These are phyloP conservation scores for Botia almorhae DNA, from an alignment of 2,797 vertebrate genomes.

Conservation along the genomic window DNA sequence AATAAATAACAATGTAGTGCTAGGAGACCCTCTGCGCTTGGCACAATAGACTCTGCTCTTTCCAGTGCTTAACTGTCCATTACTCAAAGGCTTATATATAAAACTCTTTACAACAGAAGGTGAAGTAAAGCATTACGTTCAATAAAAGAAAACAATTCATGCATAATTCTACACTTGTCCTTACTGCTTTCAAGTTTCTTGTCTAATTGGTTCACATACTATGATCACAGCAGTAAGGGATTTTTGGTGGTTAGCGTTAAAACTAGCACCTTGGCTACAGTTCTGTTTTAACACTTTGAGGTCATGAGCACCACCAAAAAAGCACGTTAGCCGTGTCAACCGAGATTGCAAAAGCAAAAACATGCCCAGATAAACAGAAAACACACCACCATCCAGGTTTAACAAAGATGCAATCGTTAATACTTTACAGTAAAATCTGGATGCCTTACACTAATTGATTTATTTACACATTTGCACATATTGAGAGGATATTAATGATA, in stretches of 20 bases:
- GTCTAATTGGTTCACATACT: constrained; percentile 68
- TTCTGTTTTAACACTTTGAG: constrained; percentile 64
- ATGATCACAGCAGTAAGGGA: constrained; percentile 66
- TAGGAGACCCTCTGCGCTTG: constrained; percentile 38
- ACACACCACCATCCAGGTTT: constrained; percentile 45
- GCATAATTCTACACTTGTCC: not conserved
- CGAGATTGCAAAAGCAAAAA: constrained; percentile 44
- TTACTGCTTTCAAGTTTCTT: not conserved
- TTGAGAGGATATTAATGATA: constrained; percentile 57
- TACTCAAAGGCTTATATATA: constrained; percentile 1
- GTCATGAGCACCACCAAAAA: constrained; percentile 37
- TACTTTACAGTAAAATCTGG: constrained; percentile 29
- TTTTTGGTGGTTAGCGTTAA: constrained; percentile 53
- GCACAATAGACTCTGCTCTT: constrained; percentile 19
- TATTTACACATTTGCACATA: not conserved
- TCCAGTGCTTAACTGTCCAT: constrained; percentile 40
- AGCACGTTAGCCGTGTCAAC: constrained; percentile 51
- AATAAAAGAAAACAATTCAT: not conserved
- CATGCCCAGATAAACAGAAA: not conserved
- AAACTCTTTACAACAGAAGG: constrained; percentile 2
- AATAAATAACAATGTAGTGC: constrained; percentile 65
- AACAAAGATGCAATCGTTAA: constrained; percentile 42
- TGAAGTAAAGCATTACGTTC: constrained; percentile 15
- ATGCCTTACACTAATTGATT: constrained; percentile 46
- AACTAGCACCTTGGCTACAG: constrained; percentile 40